These are phyloP conservation scores for Rhysida immarginata DNA, from an alignment of 1,140 invertebrate genomes.

Conservation along the genomic window DNA sequence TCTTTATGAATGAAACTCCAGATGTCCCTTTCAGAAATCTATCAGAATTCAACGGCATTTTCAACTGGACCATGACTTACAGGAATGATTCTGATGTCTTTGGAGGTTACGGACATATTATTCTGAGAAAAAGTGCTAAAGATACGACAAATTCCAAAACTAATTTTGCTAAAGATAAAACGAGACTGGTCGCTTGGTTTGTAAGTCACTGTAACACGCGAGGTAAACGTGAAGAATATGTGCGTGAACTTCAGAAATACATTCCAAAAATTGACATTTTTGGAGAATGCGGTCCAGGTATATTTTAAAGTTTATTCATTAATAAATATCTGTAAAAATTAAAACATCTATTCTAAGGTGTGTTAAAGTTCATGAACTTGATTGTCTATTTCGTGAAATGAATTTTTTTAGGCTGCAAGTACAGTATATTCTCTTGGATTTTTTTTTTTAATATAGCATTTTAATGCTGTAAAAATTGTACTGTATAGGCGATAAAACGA, in stretches of 20 bases:
- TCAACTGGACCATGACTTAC: conserved; percentile 42
- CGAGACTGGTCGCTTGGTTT: conserved; percentile 38
- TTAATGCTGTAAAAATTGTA: too few relatives aligned
- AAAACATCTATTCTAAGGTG: too few relatives aligned
- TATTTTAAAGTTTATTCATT: too few relatives aligned
- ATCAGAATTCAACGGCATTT: background rate
- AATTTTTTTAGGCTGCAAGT: too few relatives aligned
- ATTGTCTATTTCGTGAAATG: too few relatives aligned
- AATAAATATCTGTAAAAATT: too few relatives aligned
- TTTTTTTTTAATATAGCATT: too few relatives aligned
- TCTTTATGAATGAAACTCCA: background rate
- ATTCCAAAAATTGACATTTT: conserved; percentile 50
- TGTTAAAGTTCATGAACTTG: too few relatives aligned
- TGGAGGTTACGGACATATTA: conserved; percentile 87
- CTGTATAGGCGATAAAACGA: too few relatives aligned
- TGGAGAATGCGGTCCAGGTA: conserved; percentile 43
- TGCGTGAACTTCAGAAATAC: conserved; percentile 35
- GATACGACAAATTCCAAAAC: conserved; percentile 36
- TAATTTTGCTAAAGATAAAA: background rate
- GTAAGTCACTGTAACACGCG: conserved; percentile 43
- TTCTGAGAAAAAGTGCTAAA: conserved; percentile 57
- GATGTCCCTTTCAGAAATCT: background rate
- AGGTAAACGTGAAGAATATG: conserved; percentile 38
- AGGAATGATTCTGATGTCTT: conserved; percentile 86
- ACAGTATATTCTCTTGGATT: too few relatives aligned